Base-by-base conservation (phyloP, 2,888 invertebrate species). In the Athrips mouffetella region DNA sequence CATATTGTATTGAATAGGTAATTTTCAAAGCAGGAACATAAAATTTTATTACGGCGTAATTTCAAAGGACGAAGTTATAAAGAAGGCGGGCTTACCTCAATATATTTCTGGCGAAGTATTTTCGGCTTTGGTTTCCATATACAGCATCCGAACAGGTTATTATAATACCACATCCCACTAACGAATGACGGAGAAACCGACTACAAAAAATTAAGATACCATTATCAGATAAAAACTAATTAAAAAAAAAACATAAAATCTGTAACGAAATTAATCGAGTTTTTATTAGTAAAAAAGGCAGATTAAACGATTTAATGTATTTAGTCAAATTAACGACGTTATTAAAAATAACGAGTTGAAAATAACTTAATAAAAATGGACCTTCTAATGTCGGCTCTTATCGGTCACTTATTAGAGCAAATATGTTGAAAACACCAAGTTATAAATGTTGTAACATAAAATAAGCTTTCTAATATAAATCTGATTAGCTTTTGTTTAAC, bases 61-160 rank as follows among this genome's bases (percentile, higher is more conserved):
- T n/a, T n/a, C n/a, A n/a, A n/a, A n/a, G n/a, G n/a, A n/a, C n/a
- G n/a, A n/a, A n/a, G n/a, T n/a, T n/a, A n/a, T n/a, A n/a, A n/a
- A n/a, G n/a, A n/a, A n/a, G n/a, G n/a, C n/a, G n/a, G 4, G 25
- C 44, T 18, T 13, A 44, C 44, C 44, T 44, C 30, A 18, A 31
- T 31, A 20, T 31, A 44, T 44, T 44, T 44, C 44, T 31, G 44
- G 11, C 31, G n/a, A 2, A 21, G 31, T 10, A 21, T 6, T 30
- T 44, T 42, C 18, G 29, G 15, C 13, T 29, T 42, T 15, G 21
- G 27, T 13, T 44, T 44, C 31, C 29, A 30, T 8, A 31, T 21
- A 44, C 44, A 44, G 31, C 44, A 44, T 7, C 15, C 10, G 21
- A 44, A 31, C 21, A 44, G 5, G 44, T 44, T n/a, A 11, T 21